Evolutionary conservation across 2,113 vertebrate genomes (phyloP).

Genomic region (Archocentrus centrarchus): DNA sequence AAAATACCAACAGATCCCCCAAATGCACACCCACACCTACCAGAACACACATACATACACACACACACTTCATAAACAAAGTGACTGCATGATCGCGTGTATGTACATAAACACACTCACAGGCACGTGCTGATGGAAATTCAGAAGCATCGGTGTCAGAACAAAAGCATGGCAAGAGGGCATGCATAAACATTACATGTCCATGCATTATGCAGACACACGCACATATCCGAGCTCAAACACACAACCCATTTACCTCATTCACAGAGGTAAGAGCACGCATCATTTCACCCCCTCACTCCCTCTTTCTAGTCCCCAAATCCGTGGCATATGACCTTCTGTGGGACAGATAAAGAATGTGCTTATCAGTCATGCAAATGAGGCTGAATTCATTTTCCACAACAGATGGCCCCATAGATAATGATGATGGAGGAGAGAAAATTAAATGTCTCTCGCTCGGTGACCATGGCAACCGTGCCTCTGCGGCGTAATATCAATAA

Average conservation of each 20-base stretch:
- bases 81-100: slow-evolving; percentile 18
- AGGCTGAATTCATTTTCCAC: slow-evolving; percentile 99
- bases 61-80: slow-evolving; percentile 12
- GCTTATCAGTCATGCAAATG: slow-evolving; percentile 99
- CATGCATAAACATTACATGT: slow-evolving; percentile 78
- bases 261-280: slow-evolving; percentile 67
- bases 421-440: slow-evolving; percentile 99
- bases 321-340: slow-evolving; percentile 99
- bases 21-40: neutral
- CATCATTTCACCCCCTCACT: slow-evolving; percentile 71
- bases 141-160: slow-evolving; percentile 50
- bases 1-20: neutral
- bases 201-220: slow-evolving; percentile 69
- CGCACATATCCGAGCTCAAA: slow-evolving; percentile 58
- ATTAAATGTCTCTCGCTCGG: slow-evolving; percentile 99
- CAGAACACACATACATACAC: neutral
- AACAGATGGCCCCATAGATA: slow-evolving; percentile 99
- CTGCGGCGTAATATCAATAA: slow-evolving; percentile 99
- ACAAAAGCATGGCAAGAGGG: slow-evolving; percentile 70
- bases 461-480: slow-evolving; percentile 99
- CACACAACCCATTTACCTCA: slow-evolving; percentile 54
- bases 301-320: slow-evolving; percentile 86
- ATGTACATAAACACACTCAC: slow-evolving; percentile 6
- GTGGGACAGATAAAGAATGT: slow-evolving; percentile 99
- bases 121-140: slow-evolving; percentile 53